Evolutionary conservation across 2,113 vertebrate species (phyloP).

Genomic region (Hiodon tergisus): DNA sequence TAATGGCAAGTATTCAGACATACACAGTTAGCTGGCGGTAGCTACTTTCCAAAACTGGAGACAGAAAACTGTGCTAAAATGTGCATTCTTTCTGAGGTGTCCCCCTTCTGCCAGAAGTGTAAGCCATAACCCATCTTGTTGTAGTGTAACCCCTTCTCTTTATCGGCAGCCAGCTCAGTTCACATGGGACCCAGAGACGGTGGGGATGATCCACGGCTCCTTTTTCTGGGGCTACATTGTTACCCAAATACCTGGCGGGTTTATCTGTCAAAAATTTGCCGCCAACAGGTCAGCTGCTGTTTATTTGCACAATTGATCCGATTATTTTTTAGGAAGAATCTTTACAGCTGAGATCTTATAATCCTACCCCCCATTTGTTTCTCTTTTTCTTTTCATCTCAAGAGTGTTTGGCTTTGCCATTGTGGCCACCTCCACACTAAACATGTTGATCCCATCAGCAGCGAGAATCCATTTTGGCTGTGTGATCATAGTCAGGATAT

Average conservation of each 20-base stretch:
- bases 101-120: too few relatives aligned
- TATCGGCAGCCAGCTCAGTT: constrained; percentile 77
- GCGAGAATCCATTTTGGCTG: constrained; percentile 79
- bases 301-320: not conserved
- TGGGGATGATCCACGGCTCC: constrained; percentile 88
- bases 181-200: constrained; percentile 83
- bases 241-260: constrained; percentile 89
- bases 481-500: constrained; percentile 81
- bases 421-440: constrained; percentile 80
- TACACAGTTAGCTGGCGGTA: too few relatives aligned
- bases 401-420: constrained; percentile 90
- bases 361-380: not conserved
- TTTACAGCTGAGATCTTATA: not conserved
- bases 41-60: too few relatives aligned
- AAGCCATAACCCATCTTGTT: too few relatives aligned
- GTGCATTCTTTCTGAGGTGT: too few relatives aligned
- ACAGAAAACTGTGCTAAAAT: too few relatives aligned
- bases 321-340: not conserved
- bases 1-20: too few relatives aligned
- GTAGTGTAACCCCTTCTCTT: constrained; percentile 16
- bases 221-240: constrained; percentile 95
- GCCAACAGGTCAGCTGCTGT: constrained; percentile 73
- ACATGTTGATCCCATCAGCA: constrained; percentile 83
- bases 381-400: constrained; percentile 11
- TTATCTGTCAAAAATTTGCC: constrained; percentile 87